These are phyloP conservation scores for Noctua janthe DNA, from an alignment of 2,888 invertebrate genomes.

Conservation along the genomic window DNA sequence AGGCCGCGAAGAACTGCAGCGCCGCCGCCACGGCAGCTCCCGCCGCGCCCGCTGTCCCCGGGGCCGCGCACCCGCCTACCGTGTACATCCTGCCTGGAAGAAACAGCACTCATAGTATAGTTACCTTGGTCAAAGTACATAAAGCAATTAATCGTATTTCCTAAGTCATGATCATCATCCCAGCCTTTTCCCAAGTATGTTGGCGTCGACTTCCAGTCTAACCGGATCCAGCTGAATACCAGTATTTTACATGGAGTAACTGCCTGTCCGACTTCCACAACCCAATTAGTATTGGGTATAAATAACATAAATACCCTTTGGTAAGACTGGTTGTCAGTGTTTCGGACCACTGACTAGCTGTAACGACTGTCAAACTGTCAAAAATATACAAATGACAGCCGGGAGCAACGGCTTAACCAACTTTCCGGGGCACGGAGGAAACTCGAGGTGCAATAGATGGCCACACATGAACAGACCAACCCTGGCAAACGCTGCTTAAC, in stretches of 20 bases:
- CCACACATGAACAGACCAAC: too few species aligned
- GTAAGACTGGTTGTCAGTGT: too few species aligned
- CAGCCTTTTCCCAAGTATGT: not conserved
- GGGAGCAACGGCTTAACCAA: too few species aligned
- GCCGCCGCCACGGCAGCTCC: slow-evolving; percentile 76
- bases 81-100: slow-evolving; percentile 22
- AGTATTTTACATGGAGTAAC: not conserved
- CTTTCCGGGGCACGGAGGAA: too few species aligned
- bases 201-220: not conserved
- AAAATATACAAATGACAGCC: too few species aligned
- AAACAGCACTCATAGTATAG: not conserved
- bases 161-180: not conserved
- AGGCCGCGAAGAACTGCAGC: slow-evolving; percentile 82
- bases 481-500: too few species aligned
- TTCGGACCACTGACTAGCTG: too few species aligned
- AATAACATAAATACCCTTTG: too few species aligned
- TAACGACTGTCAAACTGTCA: too few species aligned
- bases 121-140: not conserved
- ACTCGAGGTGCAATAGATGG: too few species aligned
- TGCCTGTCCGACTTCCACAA: not conserved
- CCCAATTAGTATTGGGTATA: too few species aligned
- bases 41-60: slow-evolving; percentile 63
- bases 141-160: not conserved
- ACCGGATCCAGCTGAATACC: not conserved
- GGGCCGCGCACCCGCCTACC: slow-evolving; percentile 52